These are phyloP conservation scores for Glaucomys volans DNA, from an alignment of 2,113 vertebrate genomes.

Conservation along the genomic window DNA sequence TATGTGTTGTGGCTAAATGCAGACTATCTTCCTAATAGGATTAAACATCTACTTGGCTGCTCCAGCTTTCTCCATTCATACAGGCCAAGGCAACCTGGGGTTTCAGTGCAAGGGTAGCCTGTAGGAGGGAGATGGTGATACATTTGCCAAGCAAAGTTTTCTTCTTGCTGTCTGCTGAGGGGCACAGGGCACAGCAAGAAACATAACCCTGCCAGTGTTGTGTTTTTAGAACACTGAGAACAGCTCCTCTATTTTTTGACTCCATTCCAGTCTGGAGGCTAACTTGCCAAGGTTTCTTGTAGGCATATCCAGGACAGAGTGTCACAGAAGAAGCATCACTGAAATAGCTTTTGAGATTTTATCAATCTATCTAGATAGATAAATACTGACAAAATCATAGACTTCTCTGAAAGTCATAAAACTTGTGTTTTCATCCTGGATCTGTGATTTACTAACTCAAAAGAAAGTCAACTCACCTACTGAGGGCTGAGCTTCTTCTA, in stretches of 20 bases:
- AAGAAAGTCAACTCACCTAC: background rate
- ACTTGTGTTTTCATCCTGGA: background rate
- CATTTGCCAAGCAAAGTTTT: background rate
- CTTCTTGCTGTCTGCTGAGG: background rate
- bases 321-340: background rate
- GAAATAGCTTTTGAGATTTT: background rate
- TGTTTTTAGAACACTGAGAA: background rate
- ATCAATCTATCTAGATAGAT: background rate
- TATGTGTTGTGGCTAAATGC: background rate
- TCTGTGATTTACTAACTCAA: background rate
- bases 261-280: background rate
- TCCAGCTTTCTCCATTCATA: background rate
- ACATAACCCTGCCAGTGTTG: rapidly evolving
- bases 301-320: background rate
- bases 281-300: background rate
- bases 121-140: background rate
- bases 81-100: background rate
- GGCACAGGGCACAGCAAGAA: rapidly evolving
- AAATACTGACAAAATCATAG: background rate
- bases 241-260: background rate
- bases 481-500: background rate
- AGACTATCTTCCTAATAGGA: background rate
- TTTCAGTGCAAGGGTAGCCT: background rate
- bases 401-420: background rate
- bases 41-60: background rate